phyloP scores from a whole-genome alignment of 2,888 invertebrate species.

The Achlya flavicornis region DNA sequence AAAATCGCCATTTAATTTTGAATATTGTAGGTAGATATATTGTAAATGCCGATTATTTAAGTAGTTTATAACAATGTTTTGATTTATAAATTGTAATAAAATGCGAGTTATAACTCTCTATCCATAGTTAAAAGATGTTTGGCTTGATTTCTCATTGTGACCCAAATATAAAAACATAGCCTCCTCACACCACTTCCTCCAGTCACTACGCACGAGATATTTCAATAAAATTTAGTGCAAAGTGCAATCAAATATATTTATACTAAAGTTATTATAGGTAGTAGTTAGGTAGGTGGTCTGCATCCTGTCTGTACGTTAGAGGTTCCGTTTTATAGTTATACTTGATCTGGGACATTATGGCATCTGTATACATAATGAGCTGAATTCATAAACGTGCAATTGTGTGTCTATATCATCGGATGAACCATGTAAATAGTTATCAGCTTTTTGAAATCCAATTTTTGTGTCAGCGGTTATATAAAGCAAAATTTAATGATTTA shows the following conservation, averaged over 20 bases:
- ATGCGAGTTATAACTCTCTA: constrained; percentile 4
- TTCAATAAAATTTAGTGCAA: constrained; percentile 51
- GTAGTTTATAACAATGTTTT: background rate
- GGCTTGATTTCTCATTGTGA: constrained; percentile 11
- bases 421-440: background rate
- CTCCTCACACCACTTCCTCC: constrained; percentile 76
- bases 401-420: background rate
- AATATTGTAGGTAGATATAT: background rate
- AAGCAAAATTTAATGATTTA: background rate
- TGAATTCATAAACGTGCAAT: background rate
- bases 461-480: background rate
- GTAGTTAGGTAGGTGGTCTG: background rate
- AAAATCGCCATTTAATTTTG: constrained; percentile 1
- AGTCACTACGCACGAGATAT: constrained; percentile 60
- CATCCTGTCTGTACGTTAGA: background rate
- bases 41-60: background rate
- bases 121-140: background rate
- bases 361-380: background rate
- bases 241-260: background rate
- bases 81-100: background rate
- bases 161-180: constrained; percentile 15
- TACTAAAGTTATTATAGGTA: background rate
- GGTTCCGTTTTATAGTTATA: background rate
- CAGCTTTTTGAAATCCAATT: background rate
- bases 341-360: background rate